Evolutionary conservation across 92 coral and sea anemone genomes (phyloP).

Genomic region (Epizoanthus ramosus): DNA sequence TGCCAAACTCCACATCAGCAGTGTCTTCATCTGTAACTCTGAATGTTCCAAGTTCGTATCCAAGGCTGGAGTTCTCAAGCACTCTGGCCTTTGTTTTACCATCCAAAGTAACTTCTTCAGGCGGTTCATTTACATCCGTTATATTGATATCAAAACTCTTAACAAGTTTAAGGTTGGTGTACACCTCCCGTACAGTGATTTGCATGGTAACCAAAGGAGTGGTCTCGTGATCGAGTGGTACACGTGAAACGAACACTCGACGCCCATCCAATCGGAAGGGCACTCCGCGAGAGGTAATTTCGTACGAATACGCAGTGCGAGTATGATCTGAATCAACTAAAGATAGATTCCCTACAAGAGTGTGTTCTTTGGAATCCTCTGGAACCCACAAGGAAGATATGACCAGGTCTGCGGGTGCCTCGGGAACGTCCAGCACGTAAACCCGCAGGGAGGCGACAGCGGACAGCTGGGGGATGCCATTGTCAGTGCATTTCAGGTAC

Average conservation of each 20-base stretch:
- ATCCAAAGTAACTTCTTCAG: constrained; percentile 59
- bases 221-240: constrained; percentile 70
- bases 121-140: constrained; percentile 70
- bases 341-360: constrained; percentile 47
- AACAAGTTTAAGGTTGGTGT: constrained; percentile 54
- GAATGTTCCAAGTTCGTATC: constrained; percentile 52
- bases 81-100: constrained; percentile 58
- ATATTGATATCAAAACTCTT: constrained; percentile 56
- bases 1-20: constrained; percentile 46
- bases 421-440: constrained; percentile 69
- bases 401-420: constrained; percentile 61
- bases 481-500: constrained; percentile 68
- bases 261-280: constrained; percentile 67
- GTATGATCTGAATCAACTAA: constrained; percentile 66
- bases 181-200: constrained; percentile 60
- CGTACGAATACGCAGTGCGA: constrained; percentile 59
- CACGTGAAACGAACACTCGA: constrained; percentile 66
- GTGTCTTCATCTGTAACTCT: constrained; percentile 67
- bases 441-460: constrained; percentile 54
- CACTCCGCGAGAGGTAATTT: constrained; percentile 69
- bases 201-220: constrained; percentile 72
- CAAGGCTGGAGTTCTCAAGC: constrained; percentile 46
- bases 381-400: constrained; percentile 53
- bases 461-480: constrained; percentile 65
- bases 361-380: constrained; percentile 56